Evolutionary conservation across 2,113 vertebrate genomes (phyloP).

Genomic region (Callocephalon fimbriatum): DNA sequence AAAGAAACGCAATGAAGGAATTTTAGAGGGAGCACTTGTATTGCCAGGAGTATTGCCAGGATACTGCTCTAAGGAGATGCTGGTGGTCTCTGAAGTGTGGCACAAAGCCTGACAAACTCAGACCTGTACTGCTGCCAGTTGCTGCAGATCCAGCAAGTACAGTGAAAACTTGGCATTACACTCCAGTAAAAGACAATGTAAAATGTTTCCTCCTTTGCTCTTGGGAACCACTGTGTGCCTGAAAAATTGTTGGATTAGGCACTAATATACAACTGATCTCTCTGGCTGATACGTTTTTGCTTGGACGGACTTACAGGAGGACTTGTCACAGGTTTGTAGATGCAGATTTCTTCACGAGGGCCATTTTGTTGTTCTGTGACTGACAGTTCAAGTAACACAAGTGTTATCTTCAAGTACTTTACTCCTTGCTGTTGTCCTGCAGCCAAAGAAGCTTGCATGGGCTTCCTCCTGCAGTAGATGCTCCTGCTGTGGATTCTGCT

Average conservation of each 20-base stretch:
- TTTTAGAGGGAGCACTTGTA: not conserved
- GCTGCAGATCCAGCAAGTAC: not conserved
- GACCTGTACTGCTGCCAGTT: not conserved
- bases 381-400: not conserved
- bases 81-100: not conserved
- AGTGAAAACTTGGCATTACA: not conserved
- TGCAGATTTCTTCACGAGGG: not conserved
- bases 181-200: not conserved
- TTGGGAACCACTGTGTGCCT: not conserved
- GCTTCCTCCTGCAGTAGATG: not conserved
- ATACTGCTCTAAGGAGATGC: not conserved
- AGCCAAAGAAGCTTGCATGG: not conserved
- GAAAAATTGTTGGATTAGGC: not conserved
- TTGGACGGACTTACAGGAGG: not conserved
- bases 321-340: not conserved
- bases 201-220: not conserved
- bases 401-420: not conserved
- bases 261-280: not conserved
- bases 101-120: not conserved
- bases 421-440: not conserved
- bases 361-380: not conserved
- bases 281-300: not conserved
- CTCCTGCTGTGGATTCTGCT: not conserved
- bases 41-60: not conserved
- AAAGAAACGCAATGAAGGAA: not conserved